Evolutionary conservation across 2,888 invertebrate species (phyloP), one percentile per base, ranked within the genome.

Genomic region (Acronicta leporina): DNA sequence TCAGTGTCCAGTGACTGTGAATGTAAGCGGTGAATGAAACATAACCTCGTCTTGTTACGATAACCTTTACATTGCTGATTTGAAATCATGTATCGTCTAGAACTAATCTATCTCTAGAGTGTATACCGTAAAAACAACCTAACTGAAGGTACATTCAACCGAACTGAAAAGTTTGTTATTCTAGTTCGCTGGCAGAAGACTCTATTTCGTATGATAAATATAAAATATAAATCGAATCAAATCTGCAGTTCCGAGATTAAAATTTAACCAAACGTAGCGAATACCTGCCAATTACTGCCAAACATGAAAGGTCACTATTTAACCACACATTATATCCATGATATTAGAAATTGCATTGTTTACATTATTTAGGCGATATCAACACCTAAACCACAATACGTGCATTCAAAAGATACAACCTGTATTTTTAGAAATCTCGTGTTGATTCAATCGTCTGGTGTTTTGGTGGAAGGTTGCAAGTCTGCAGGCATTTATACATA

Each of bases 401-500:
- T 47, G 44, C 20, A 4, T 7, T n/a, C 5, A n/a, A 38, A 38
- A 38, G 7, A 38, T n/a, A 38, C n/a, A 71, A 52, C 14, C 52
- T 56, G 41, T 75, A 64, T 67, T 67, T 60, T 59, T 53, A 67
- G 60, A 67, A 64, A 70, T 52, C 55, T 53, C 27, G n/a, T 70
- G 63, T 65, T 70, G 52, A 45, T 49, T 57, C 41, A 63, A 56
- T 55, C 63, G 44, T 63, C 51, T 51, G 40, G 52, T 59, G 44
- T 42, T n/a, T n/a, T n/a, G n/a, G n/a, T n/a, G n/a, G n/a, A n/a
- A n/a, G n/a, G 54, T 63, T 64, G 54, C 67, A 35, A 51, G 52
- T 66, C 66, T 73, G 68, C 72, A 67, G 71, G 73, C 53, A 61
- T 64, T 75, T 75, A 80, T 57, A 71, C 52, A 61, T 14, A 8